Conservation (phyloP, 2,888 invertebrate species). For the Agonopterix subpropinquella region DNA sequence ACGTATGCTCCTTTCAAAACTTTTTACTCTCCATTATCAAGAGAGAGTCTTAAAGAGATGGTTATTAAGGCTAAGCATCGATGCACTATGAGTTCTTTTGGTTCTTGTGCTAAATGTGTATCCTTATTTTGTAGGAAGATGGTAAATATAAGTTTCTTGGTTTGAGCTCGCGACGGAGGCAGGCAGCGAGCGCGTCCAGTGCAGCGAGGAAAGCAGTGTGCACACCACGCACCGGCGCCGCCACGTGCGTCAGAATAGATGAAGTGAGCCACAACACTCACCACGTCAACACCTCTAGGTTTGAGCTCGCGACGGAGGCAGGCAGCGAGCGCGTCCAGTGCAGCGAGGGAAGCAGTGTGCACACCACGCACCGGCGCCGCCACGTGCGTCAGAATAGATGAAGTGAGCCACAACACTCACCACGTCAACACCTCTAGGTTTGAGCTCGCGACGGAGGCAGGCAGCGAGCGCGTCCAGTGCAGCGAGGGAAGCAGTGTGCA, state of each 20-base stretch:
- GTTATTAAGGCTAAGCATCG: too few relatives aligned
- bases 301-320: conserved; percentile 88
- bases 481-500: conserved; percentile 86
- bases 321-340: conserved; percentile 86
- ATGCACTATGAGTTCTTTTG: background rate
- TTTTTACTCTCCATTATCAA: too few relatives aligned
- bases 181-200: conserved; percentile 86
- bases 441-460: conserved; percentile 87
- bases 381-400: conserved; percentile 87
- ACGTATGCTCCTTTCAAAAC: too few relatives aligned
- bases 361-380: conserved; percentile 88
- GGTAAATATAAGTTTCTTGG: conserved; percentile 53
- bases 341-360: conserved; percentile 86
- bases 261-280: conserved; percentile 82
- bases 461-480: conserved; percentile 88
- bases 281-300: conserved; percentile 86
- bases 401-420: conserved; percentile 81
- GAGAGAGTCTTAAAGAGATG: too few relatives aligned
- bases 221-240: conserved; percentile 87
- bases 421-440: conserved; percentile 87
- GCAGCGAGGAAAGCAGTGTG: conserved; percentile 88
- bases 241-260: conserved; percentile 86
- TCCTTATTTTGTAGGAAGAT: background rate
- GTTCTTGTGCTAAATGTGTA: background rate
- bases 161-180: conserved; percentile 83